Base-by-base conservation (phyloP, 1,140 invertebrate genomes). In the Laupala kohalensis region DNA sequence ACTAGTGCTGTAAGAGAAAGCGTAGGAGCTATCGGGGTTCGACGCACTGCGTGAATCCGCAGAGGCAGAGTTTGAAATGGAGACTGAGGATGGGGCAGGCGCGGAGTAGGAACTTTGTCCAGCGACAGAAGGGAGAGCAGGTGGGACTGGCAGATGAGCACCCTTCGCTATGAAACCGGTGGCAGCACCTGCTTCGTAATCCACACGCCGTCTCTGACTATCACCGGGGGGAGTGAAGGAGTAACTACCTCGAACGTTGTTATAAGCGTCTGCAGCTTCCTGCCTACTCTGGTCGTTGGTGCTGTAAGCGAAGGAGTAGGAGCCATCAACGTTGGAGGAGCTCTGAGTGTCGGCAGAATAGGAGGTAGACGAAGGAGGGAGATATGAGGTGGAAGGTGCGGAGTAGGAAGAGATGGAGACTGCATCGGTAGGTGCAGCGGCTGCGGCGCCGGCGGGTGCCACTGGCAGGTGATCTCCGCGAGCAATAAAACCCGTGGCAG, bases 301-400 rank as follows among this genome's bases (percentile, higher is more conserved):
- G 67, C 74, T 69, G 62, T 74, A 77, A 12, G 73, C 73, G 69
- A 77, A 77, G 24, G 72, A 62, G 64, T 77, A 77, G 9, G 75
- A 74, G 25, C 66, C 67, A 26, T 73, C 73, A 12, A 26, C 24
- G 69, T 62, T 62, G 3, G 30, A 15, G 4, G 27, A 26, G 19
- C 37, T 62, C 24, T 24, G 29, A 26, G 37, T 62, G 23, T 70
- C 37, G 30, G 69, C 24, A 15, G 19, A 15, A 5, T 13, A 37
- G 28, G 26, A 68, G 25, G 15, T 13, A 28, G 67, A 13, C 2
- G 67, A 29, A 19, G 25, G 6, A 12, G 66, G 66, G 25, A 28
- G 19, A 37, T 6, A 26, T 12, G 25, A 5, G 23, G 67, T 13
- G 4, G 67, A 26, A 19, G 25, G 25, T 6, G 66, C 25, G 25